Conservation (phyloP, 2,888 invertebrate genomes). For the Epinotia bilunana region DNA sequence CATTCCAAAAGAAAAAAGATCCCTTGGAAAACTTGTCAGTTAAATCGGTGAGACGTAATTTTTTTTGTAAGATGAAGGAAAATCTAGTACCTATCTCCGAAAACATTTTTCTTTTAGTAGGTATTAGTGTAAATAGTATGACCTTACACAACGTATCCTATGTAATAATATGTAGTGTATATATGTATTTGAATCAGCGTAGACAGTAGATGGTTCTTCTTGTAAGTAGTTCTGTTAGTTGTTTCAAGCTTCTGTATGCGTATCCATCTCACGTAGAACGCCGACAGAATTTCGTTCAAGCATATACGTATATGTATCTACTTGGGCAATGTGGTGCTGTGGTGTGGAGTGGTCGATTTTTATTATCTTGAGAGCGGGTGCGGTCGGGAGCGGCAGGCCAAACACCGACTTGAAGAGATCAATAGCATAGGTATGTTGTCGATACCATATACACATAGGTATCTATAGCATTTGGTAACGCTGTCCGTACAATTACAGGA, state of each 20-base stretch:
- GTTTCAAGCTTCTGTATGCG: conserved; percentile 1
- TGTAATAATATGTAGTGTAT: background rate
- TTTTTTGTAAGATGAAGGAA: too few relatives aligned
- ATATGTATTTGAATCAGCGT: background rate
- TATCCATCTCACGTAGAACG: conserved; percentile 9
- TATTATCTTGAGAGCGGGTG: conserved; percentile 77
- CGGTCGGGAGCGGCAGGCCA: conserved; percentile 78
- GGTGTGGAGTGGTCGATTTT: conserved; percentile 76
- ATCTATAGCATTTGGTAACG: conserved; percentile 7
- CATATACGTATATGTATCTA: conserved; percentile 25
- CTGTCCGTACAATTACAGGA: background rate
- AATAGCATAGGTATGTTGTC: conserved; percentile 67
- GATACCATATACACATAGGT: conserved; percentile 67
- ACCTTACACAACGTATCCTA: background rate
- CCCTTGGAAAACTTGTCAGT: too few relatives aligned
- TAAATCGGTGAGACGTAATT: too few relatives aligned
- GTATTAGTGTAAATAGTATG: background rate
- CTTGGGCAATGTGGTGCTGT: conserved; percentile 60
- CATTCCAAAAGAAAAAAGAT: too few relatives aligned
- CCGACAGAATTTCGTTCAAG: conserved; percentile 28
- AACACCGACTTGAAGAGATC: conserved; percentile 75
- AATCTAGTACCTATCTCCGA: too few relatives aligned
- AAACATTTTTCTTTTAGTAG: too few relatives aligned
- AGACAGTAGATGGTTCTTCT: background rate
- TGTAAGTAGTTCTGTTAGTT: conserved; percentile 1